Base-by-base conservation (phyloP, 92 coral and sea anemone genomes). In the Siderastrea radians region DNA sequence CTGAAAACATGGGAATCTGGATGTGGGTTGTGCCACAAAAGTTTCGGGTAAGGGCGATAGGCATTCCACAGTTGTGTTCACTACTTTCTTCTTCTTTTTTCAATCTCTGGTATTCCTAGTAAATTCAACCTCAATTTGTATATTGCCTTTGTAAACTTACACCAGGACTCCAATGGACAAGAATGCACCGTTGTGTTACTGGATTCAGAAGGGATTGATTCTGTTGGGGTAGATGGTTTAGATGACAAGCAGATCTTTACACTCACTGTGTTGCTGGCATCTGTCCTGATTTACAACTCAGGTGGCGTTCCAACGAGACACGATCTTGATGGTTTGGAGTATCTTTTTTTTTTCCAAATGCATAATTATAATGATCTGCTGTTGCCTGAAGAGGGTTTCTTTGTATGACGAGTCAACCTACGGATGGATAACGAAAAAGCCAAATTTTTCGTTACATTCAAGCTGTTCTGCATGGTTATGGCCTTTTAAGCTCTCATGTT, bases 171-270 rank as follows among this genome's bases (percentile, higher is more conserved):
- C 38, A 87, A 81, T 54, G 94, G 90, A 2, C 80, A 74, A 57
- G 84, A 90, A n/a, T 87, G 88, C 54, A 92, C 90, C 43, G 87
- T 94, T 87, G 85, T 94, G 47, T 90, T 94, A 44, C 77, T 94
- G 13, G 98, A 94, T 84, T 92, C 98, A 7, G 98, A 95, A 86
- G 98, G 95, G 4, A 84, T 92, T 49, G 93, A 90, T 26, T 79
- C 98, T 4, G 84, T 75, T 0, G 52, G 46, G 1, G 88, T 83
- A 3, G 71, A 82, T 17, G 84, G 75, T 61, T 52, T 84, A 15
- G 86, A 91, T 26, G 96, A 95, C 76, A 90, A 93, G 75, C 82
- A 86, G 8, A 71, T 93, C n/a, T 93, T 95, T 50, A 91, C 94
- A 0, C 82, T 95, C 44, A 75, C 94, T 47, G 85, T 94, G 19